A percentile compares a stretch with the other conserved stretches of the same genome.
phyloP scores from a whole-genome alignment of 2,797 vertebrate species.

The Petrocephalus schoutedeni region DNA sequence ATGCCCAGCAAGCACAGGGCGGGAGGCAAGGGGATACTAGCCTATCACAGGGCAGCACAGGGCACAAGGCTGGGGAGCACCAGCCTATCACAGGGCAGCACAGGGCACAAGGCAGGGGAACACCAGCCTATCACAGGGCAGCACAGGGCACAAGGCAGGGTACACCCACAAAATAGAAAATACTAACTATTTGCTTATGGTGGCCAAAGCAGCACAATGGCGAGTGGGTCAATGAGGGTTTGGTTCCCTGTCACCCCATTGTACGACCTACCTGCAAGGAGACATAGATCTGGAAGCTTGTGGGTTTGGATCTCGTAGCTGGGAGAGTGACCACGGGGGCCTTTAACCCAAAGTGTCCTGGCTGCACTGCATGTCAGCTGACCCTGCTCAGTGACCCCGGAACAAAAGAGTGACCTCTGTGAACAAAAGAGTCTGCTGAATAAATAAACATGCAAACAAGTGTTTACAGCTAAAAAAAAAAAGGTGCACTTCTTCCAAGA shows the following conservation, averaged over 20 bases:
- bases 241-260: slow-evolving; percentile 48
- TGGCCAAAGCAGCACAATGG: background rate
- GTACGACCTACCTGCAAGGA: slow-evolving; percentile 48
- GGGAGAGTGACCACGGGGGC: slow-evolving; percentile 45
- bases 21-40: background rate
- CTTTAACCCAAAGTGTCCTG: background rate
- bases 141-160: background rate
- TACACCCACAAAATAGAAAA: background rate
- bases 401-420: background rate
- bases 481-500: slow-evolving; percentile 31
- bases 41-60: background rate
- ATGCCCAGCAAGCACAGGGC: background rate
- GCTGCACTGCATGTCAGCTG: background rate
- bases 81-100: background rate
- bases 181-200: background rate
- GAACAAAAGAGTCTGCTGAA: background rate
- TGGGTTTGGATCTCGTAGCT: slow-evolving; percentile 42
- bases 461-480: background rate
- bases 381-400: background rate
- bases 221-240: background rate
- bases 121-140: background rate
- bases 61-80: background rate
- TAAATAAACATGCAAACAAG: slow-evolving; percentile 19
- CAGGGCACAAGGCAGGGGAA: background rate
- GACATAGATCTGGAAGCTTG: slow-evolving; percentile 49